Conservation (phyloP, 2,888 invertebrate genomes). For the Cheilosia impressa region DNA sequence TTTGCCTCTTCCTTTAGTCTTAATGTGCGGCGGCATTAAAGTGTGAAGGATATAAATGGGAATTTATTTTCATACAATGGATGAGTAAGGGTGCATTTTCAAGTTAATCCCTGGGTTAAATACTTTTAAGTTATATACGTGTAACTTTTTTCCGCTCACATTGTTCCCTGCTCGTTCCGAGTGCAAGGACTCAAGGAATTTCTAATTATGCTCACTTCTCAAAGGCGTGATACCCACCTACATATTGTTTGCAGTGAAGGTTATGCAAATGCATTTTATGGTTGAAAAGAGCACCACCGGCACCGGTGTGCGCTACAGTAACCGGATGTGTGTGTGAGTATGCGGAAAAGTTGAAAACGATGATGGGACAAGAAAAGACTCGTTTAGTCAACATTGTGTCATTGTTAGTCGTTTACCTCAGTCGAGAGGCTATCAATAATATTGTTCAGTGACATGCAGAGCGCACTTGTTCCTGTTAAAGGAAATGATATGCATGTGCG, state of each 20-base stretch:
- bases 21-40: conserved; percentile 1
- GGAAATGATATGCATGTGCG: background rate
- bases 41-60: conserved; percentile 49
- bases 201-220: conserved; percentile 46
- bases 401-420: conserved; percentile 30
- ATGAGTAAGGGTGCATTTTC: conserved; percentile 6
- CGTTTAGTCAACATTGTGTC: conserved; percentile 22
- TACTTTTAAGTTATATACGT: conserved; percentile 17
- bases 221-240: conserved; percentile 10
- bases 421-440: conserved; percentile 19
- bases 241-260: conserved; percentile 26
- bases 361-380: conserved; percentile 21
- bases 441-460: background rate
- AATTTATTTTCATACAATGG: conserved; percentile 18
- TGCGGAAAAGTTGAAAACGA: conserved; percentile 3
- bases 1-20: background rate
- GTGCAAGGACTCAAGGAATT: conserved; percentile 36
- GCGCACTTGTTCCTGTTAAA: conserved; percentile 4
- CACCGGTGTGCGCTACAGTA: background rate
- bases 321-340: background rate
- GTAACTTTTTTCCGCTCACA: conserved; percentile 8
- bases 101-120: conserved; percentile 45
- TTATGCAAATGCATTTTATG: conserved; percentile 19
- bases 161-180: conserved; percentile 4
- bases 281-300: background rate